These are phyloP conservation scores for pig (Sus scrofa) DNA, from an alignment of 2,113 vertebrate species.

Conservation along the genomic window DNA sequence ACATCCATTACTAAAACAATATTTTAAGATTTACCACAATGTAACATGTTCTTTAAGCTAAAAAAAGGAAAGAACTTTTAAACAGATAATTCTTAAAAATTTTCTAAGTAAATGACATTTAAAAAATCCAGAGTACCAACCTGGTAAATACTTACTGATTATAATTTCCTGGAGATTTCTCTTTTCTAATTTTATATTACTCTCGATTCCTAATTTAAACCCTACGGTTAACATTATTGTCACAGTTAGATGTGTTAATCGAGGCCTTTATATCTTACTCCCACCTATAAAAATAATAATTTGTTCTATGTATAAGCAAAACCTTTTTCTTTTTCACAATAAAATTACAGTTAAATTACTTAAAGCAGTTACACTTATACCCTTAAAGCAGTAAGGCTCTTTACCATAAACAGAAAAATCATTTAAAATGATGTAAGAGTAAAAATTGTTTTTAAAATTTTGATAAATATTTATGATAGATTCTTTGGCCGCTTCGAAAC, in stretches of 20 bases:
- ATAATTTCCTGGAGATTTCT: background rate
- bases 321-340: slow-evolving; percentile 15
- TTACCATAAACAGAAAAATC: background rate
- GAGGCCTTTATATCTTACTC: background rate
- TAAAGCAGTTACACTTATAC: background rate
- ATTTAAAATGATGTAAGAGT: background rate
- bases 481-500: background rate
- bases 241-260: background rate
- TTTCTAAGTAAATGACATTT: background rate
- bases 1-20: background rate
- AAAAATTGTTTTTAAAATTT: slow-evolving; percentile 43
- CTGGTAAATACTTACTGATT: slow-evolving; percentile 38
- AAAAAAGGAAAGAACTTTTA: background rate
- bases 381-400: background rate
- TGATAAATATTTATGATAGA: slow-evolving; percentile 5
- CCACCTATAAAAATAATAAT: background rate
- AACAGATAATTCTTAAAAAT: background rate
- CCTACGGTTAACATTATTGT: slow-evolving; percentile 12
- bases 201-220: background rate
- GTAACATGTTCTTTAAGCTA: background rate
- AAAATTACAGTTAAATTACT: background rate
- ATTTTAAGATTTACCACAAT: background rate
- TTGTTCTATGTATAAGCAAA: background rate
- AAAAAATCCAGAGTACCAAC: background rate
- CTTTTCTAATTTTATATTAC: background rate